phyloP scores from a whole-genome alignment of 1,140 invertebrate species.

The Heliothis virescens region DNA sequence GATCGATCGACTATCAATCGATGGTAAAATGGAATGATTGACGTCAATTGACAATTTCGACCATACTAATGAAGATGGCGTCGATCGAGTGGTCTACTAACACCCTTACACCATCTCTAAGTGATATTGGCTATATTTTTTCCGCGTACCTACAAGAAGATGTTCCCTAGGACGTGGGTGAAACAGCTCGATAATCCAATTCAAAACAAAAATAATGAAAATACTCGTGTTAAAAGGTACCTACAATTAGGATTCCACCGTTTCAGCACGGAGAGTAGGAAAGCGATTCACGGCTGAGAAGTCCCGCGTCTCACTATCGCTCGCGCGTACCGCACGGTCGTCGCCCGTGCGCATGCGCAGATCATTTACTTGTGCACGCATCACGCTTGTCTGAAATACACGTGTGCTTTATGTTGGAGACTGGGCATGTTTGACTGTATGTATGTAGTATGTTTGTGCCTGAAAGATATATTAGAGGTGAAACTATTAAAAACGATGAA shows the following conservation, averaged over 20 bases:
- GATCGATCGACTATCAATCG: no score
- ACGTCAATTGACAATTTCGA: no score
- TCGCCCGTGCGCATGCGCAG: neutral
- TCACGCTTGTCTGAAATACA: slow-evolving; percentile 4
- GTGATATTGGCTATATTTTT: no score
- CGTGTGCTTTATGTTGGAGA: neutral
- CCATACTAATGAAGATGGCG: no score
- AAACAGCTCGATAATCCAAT: no score
- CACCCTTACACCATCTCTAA: no score
- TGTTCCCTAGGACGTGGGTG: no score
- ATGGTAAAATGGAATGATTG: no score
- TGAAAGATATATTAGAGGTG: neutral
- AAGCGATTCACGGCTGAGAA: slow-evolving; percentile 49
- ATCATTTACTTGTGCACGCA: slow-evolving; percentile 10
- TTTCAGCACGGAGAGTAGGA: slow-evolving; percentile 18
- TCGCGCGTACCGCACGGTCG: slow-evolving; percentile 39
- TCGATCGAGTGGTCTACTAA: no score
- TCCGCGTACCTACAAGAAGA: no score
- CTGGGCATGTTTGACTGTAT: neutral
- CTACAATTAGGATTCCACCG: slow-evolving; percentile 15
- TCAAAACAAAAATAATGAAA: no score
- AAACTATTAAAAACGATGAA: no score
- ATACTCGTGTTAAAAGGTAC: neutral
- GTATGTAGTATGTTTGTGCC: neutral
- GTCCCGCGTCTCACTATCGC: slow-evolving; percentile 39